Evolutionary conservation across 1,140 invertebrate genomes (phyloP), one percentile per base, ranked within the genome.

Genomic region (Dinoponera quadriceps): DNA sequence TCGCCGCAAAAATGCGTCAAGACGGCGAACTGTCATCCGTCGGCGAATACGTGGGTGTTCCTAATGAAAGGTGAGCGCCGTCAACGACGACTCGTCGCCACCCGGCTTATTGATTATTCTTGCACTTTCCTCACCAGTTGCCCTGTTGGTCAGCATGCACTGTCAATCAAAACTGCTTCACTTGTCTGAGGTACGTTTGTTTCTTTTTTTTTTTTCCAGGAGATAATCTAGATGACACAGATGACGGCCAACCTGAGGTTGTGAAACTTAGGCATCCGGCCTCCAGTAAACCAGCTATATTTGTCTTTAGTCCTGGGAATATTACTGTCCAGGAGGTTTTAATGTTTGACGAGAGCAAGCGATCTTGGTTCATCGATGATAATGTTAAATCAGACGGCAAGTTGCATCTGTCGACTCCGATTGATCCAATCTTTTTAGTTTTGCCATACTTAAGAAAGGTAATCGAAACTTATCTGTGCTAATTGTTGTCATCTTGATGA

Each of bases 371-470:
- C 78, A 95, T 97, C 38, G 95, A 96, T 88, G 95, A 96, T 73
- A 95, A 95, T 88, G 96, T 97, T 0, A 97, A 96, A 92, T 97
- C 96, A 60, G 96, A 97, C 94, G 97, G 97, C 29, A 96, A 96
- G 90, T 94, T 97, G 88, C 95, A 96, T 78, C 93, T 97, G 54
- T 96, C 96, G 16, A 96, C 96, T 51, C 96, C 96, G 2, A 94
- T 97, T 55, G 96, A 97, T 94, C 96, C 96, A 44, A 94, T 97
- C 73, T 97, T 97, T 92, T 93, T 97, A 91, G 94, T 93, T 81
- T 88, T 95, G 65, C 94, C 94, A 3, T 95, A 95, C 85, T 91
- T 95, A 60, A 94, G 91, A 91, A 95, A 95, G 91, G 94, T 95
- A 89, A 84, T 11, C 33, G 14, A 1, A 33, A 55, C 38, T 44